Conservation (phyloP, 2,113 vertebrate species). For the Cynoglossus semilaevis region DNA sequence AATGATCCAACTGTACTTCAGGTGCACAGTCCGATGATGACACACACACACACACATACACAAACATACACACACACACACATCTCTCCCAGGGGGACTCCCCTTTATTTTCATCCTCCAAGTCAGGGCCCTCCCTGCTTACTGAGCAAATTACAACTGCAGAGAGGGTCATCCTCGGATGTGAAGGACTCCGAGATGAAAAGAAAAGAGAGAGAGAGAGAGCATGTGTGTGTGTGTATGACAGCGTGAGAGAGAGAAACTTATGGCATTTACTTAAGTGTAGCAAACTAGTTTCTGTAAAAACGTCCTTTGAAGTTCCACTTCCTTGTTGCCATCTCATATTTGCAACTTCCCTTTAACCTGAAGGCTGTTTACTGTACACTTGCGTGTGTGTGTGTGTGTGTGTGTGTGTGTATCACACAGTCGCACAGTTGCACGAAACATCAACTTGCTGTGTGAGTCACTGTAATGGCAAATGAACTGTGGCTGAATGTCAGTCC, state of each 20-base stretch:
- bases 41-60: slow-evolving; percentile 7
- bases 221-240: not conserved
- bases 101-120: slow-evolving; percentile 40
- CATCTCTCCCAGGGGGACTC: slow-evolving; percentile 44
- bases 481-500: slow-evolving; percentile 40
- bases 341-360: slow-evolving; percentile 49
- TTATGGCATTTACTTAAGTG: slow-evolving; percentile 23
- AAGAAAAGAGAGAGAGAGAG: slow-evolving; percentile 9
- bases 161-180: slow-evolving; percentile 53
- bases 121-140: slow-evolving; percentile 58
- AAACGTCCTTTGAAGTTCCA: slow-evolving; percentile 39
- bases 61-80: slow-evolving; percentile 6
- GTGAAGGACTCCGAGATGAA: slow-evolving; percentile 33
- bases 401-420: not conserved
- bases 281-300: slow-evolving; percentile 25
- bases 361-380: slow-evolving; percentile 8
- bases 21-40: slow-evolving; percentile 13
- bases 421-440: no score
- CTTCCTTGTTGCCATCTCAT: slow-evolving; percentile 20
- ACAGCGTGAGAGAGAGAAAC: slow-evolving; percentile 1
- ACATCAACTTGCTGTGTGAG: slow-evolving; percentile 3
- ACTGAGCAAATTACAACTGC: slow-evolving; percentile 54
- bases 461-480: slow-evolving; percentile 28
- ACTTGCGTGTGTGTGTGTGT: not conserved
- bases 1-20: slow-evolving; percentile 49